Percentiles rank a stretch among this genome's conserved stretches.
Evolutionary conservation across 1,140 invertebrate genomes (phyloP).

Genomic region (Globodera ellingtonae): DNA sequence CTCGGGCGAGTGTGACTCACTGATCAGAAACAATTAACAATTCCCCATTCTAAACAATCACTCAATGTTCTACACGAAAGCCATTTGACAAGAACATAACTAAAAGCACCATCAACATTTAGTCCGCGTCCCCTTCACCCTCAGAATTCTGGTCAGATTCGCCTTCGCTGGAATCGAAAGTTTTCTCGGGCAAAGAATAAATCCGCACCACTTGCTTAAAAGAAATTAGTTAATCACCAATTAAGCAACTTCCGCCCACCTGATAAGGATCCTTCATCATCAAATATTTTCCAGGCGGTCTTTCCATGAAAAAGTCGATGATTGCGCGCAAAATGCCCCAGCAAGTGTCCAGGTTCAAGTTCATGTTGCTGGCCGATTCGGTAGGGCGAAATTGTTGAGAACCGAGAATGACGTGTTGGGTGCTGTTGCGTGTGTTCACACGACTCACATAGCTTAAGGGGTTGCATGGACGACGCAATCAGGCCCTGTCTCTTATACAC

Average conservation of each 20-base stretch:
- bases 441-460: conserved; percentile 83
- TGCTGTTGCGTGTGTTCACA: conserved; percentile 85
- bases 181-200: conserved; percentile 59
- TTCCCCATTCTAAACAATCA: neutral
- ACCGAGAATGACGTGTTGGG: conserved; percentile 93
- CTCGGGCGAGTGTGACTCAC: conserved; percentile 24
- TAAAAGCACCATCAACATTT: conserved; percentile 9
- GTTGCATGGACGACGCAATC: neutral
- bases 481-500: no score
- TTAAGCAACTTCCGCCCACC: neutral
- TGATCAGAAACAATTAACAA: conserved; percentile 33
- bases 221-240: conserved; percentile 12
- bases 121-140: conserved; percentile 40
- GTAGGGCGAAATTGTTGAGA: conserved; percentile 97
- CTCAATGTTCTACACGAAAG: neutral
- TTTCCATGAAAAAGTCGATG: conserved; percentile 95
- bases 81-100: neutral
- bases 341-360: conserved; percentile 98
- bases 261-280: conserved; percentile 92
- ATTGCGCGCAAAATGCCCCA: conserved; percentile 99
- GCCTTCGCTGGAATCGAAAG: conserved; percentile 59
- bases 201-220: conserved; percentile 74
- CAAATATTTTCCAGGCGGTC: conserved; percentile 92
- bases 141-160: conserved; percentile 37
- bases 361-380: conserved; percentile 98